phyloP scores from a whole-genome alignment of 2,888 invertebrate species.

The Drosophila fulvimacula region DNA sequence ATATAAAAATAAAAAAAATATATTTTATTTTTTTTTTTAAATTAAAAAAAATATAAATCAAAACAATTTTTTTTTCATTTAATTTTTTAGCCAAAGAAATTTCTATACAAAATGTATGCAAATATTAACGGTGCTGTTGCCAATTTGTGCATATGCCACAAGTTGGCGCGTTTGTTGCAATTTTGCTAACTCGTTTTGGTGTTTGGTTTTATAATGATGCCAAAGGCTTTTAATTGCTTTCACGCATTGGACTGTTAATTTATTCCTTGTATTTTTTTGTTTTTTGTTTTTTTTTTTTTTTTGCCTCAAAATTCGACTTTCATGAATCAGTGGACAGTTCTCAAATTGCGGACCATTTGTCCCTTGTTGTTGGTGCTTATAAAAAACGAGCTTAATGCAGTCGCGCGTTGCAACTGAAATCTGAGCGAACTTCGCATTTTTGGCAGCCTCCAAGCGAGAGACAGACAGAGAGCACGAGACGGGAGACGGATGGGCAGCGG shows the following conservation, averaged over 20 bases:
- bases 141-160: slow-evolving; percentile 1
- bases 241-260: slow-evolving; percentile 19
- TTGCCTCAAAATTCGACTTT: slow-evolving; percentile 21
- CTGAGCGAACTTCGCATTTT: slow-evolving; percentile 19
- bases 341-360: slow-evolving; percentile 5
- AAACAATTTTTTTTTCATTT: too few relatives aligned
- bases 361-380: slow-evolving; percentile 21
- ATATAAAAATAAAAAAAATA: too few relatives aligned
- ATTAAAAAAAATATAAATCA: too few relatives aligned
- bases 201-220: slow-evolving; percentile 24
- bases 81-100: too few relatives aligned
- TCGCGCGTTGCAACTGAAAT: slow-evolving; percentile 30
- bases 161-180: not conserved
- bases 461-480: not conserved
- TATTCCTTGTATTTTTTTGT: slow-evolving; percentile 5
- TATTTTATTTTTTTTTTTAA: too few relatives aligned
- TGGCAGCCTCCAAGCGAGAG: not conserved
- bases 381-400: slow-evolving; percentile 59
- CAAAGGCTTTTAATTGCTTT: slow-evolving; percentile 51
- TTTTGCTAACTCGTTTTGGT: not conserved
- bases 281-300: slow-evolving; percentile 4
- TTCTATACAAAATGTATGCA: not conserved
- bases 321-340: slow-evolving; percentile 53
- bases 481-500: not conserved
- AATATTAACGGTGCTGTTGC: not conserved